These are phyloP conservation scores for Hoplostethus atlanticus DNA, from an alignment of 2,797 vertebrate genomes.

Conservation along the genomic window DNA sequence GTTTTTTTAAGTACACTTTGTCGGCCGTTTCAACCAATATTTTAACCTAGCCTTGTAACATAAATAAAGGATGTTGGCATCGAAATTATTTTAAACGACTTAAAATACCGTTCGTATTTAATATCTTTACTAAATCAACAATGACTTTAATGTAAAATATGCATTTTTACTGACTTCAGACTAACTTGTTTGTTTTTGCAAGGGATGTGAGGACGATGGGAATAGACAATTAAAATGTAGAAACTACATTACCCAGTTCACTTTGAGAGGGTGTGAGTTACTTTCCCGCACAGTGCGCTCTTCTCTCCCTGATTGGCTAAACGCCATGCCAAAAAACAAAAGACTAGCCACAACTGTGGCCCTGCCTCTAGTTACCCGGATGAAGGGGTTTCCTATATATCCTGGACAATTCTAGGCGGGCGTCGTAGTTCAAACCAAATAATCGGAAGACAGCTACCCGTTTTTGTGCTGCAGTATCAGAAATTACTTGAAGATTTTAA, in stretches of 20 bases:
- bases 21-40: no score
- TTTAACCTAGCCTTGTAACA: no score
- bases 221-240: background rate
- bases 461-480: background rate
- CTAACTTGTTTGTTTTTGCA: no score
- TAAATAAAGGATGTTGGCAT: no score
- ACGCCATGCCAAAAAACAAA: conserved; percentile 24
- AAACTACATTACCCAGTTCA: conserved; percentile 67
- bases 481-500: conserved; percentile 38
- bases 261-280: background rate
- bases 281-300: conserved; percentile 45
- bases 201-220: no score
- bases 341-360: conserved; percentile 55
- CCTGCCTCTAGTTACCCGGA: conserved; percentile 69
- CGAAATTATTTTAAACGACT: no score
- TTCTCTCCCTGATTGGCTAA: conserved; percentile 57
- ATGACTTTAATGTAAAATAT: no score
- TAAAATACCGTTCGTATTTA: no score
- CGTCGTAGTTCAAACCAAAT: conserved; percentile 66
- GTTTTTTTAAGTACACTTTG: no score
- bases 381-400: conserved; percentile 53
- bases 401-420: conserved; percentile 57
- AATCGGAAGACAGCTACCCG: background rate
- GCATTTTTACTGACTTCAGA: no score
- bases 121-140: no score